These are phyloP conservation scores for Acanthopleura granulata DNA, from an alignment of 2,888 invertebrate species.

Conservation along the genomic window DNA sequence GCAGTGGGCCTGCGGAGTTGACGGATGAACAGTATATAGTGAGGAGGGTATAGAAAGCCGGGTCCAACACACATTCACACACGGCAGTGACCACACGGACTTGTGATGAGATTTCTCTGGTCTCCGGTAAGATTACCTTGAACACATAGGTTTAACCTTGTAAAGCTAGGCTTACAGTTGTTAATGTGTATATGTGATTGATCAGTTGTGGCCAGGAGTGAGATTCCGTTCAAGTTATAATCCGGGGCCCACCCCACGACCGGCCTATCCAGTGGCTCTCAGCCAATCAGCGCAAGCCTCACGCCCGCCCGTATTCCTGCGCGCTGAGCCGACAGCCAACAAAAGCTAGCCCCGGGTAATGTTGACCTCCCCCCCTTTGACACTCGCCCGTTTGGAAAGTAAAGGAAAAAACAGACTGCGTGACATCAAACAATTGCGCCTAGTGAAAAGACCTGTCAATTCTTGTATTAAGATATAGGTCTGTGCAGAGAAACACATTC, in stretches of 20 bases:
- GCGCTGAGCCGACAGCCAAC: not conserved
- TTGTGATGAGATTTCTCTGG: not conserved
- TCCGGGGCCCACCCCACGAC: not conserved
- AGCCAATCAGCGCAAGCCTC: not conserved
- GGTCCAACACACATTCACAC: too few species aligned
- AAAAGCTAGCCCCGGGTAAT: not conserved
- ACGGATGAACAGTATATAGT: too few species aligned
- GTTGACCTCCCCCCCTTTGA: conserved; percentile 7
- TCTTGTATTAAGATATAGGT: not conserved
- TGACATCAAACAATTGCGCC: conserved; percentile 12
- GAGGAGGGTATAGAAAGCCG: too few species aligned
- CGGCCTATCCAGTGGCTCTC: not conserved
- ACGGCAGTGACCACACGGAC: too few species aligned
- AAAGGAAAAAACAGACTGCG: not conserved
- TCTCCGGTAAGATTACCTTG: conserved; percentile 5
- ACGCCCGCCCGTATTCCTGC: not conserved
- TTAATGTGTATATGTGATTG: conserved; percentile 48
- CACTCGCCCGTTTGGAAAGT: not conserved
- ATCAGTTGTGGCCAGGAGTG: conserved; percentile 25
- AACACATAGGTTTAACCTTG: conserved; percentile 42
- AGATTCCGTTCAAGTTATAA: conserved; percentile 11
- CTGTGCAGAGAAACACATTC: too few species aligned
- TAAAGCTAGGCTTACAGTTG: conserved; percentile 46
- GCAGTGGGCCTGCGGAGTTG: too few species aligned
- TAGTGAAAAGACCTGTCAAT: not conserved